Evolutionary conservation across 2,797 vertebrate species (phyloP).

Genomic region (Fistularia tabacaria): DNA sequence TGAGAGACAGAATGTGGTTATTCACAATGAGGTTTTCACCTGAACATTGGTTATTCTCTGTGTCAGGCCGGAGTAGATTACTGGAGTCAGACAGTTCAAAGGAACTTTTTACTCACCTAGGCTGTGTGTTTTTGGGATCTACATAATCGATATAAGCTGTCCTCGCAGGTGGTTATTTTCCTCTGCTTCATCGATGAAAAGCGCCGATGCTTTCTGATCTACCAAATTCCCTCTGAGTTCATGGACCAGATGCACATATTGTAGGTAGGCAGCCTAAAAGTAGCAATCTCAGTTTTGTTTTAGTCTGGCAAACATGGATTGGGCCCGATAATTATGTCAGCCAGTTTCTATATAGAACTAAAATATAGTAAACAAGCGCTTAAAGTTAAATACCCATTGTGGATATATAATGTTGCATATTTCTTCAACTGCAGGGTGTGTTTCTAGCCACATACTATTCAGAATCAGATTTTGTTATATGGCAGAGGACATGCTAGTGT

Average conservation of each 20-base stretch:
- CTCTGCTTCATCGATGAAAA: no score
- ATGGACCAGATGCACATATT: no score
- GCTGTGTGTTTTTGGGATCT: no score
- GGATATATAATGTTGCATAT: constrained; percentile 6
- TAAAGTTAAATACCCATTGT: neutral
- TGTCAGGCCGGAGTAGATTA: constrained; percentile 20
- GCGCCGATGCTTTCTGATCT: no score
- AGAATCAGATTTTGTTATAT: constrained; percentile 1
- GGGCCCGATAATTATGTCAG: no score
- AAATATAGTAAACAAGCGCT: constrained; percentile 8
- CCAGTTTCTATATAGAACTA: constrained; percentile 1
- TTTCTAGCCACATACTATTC: neutral
- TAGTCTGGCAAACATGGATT: neutral
- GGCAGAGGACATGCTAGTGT: constrained; percentile 2
- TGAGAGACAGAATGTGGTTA: constrained; percentile 27
- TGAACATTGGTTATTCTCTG: constrained; percentile 23
- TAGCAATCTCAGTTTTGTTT: neutral
- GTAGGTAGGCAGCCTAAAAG: neutral
- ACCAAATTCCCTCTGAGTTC: no score
- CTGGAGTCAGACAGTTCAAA: no score
- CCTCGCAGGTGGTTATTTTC: no score
- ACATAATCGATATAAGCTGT: no score
- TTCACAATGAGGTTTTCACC: constrained; percentile 48
- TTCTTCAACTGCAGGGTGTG: neutral
- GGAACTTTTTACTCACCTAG: no score